Conservation (phyloP, 2,888 invertebrate species). For the Microplitis deprimator region DNA sequence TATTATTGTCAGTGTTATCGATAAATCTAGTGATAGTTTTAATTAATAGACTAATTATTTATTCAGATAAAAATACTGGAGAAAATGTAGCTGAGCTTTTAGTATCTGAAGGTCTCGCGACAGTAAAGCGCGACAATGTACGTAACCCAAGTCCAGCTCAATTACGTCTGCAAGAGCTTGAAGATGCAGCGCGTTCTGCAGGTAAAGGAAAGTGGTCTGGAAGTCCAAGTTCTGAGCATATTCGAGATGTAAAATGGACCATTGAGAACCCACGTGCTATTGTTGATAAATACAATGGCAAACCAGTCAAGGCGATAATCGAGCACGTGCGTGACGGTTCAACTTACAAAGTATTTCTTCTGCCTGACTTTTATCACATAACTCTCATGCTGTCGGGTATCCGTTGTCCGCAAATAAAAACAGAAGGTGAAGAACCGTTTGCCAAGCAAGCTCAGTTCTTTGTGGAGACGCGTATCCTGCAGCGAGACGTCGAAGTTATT, state of each 20-base stretch:
- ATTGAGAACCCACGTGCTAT: constrained; percentile 87
- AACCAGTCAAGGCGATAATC: constrained; percentile 92
- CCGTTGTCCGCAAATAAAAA: constrained; percentile 78
- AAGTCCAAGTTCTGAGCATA: constrained; percentile 76
- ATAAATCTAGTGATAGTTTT: neutral
- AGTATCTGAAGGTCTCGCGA: constrained; percentile 90
- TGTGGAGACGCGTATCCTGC: constrained; percentile 91
- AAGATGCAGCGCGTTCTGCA: constrained; percentile 90
- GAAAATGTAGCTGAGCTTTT: constrained; percentile 92
- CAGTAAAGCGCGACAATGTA: constrained; percentile 81
- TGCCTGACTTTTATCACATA: constrained; percentile 92
- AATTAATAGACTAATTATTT: neutral
- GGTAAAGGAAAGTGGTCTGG: constrained; percentile 87
- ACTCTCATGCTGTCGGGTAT: constrained; percentile 98
- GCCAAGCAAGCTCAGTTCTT: constrained; percentile 95
- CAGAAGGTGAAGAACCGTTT: constrained; percentile 82
- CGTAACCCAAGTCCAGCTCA: constrained; percentile 79
- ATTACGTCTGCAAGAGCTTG: constrained; percentile 83
- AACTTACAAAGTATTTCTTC: constrained; percentile 90
- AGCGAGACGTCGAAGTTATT: constrained; percentile 90
- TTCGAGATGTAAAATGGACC: constrained; percentile 90
- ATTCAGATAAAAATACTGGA: constrained; percentile 76
- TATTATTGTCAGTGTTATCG: neutral
- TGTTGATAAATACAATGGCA: constrained; percentile 88
- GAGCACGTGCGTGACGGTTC: constrained; percentile 99